Evolutionary conservation across 2,888 invertebrate genomes (phyloP), one percentile per base, ranked within the genome.

Genomic region (Ferrisia virgata): DNA sequence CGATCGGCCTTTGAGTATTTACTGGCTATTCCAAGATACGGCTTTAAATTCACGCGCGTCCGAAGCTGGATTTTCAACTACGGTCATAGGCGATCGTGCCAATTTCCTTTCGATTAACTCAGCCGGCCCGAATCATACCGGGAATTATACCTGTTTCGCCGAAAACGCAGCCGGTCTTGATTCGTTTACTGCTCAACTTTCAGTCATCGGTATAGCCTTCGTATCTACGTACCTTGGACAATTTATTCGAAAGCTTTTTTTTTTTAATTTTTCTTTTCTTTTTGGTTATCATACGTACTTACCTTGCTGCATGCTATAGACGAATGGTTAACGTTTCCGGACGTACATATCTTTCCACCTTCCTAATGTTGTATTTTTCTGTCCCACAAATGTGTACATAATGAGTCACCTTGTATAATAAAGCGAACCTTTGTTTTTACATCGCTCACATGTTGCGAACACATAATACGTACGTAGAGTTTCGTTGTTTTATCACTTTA

Each of bases 1-100:
- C 84, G 94, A 94, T 88, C 89, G 90, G 86, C 94, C 94, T 80
- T 90, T 96, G 85, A 91, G 91, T 86, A 92, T 96, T 85, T 91
- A 90, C 81, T 96, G 95, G 95, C 91, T 91, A 86, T 86, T 86
- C 83, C 86, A 79, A 85, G 85, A 85, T 13, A 85, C 58, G 72
- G 79, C 64, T 28, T 84, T 43, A 28, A 72, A 22, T 72, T 36
- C 84, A 4, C 47, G 53, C 33, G 25, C 78, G 78, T 36, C 76
- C 33, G 53, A 79, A 13, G 22, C 69, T 5, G 43, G 39, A 5
- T 64, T 79, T 58, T 64, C 64, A n/a, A 80, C 64, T n/a, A 40
- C 84, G 5, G 39, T 84, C 53, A 43, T 83, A 72, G 87, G 87
- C 3, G 87, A 87, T 81, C 86, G 87, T 78, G 86, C 87, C 5